A percentile compares a stretch with the other conserved stretches of the same genome.
phyloP scores from a whole-genome alignment of 2,888 invertebrate genomes.

The Orgyia antiqua region DNA sequence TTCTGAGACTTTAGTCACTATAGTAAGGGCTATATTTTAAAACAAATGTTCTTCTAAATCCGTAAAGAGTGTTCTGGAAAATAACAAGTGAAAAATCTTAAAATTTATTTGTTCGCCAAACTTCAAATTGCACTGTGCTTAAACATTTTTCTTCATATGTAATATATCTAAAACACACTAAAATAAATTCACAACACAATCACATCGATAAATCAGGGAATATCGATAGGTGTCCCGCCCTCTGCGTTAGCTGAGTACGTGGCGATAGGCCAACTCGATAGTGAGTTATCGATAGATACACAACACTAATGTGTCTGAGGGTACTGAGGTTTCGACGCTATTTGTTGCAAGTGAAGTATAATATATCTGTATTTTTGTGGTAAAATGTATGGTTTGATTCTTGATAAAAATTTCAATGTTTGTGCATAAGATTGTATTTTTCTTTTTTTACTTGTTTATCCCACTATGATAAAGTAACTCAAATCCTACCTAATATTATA shows the following conservation, averaged over 20 bases:
- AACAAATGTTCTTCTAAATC: too few relatives aligned
- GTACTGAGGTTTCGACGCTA: slow-evolving; percentile 21
- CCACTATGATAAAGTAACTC: too few relatives aligned
- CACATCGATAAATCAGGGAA: slow-evolving; percentile 25
- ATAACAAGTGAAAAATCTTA: background rate
- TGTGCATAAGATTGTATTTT: too few relatives aligned
- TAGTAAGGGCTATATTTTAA: too few relatives aligned
- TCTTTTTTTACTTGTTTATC: too few relatives aligned
- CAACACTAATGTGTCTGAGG: slow-evolving; percentile 36
- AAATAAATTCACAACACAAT: slow-evolving; percentile 13
- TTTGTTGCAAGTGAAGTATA: slow-evolving; percentile 23
- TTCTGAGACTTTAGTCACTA: too few relatives aligned
- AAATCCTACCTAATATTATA: too few relatives aligned
- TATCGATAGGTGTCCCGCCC: slow-evolving; percentile 23
- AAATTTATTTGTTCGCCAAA: background rate
- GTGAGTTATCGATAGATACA: slow-evolving; percentile 35
- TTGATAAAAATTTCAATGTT: too few relatives aligned
- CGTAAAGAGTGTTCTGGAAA: too few relatives aligned
- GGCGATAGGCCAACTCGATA: slow-evolving; percentile 42
- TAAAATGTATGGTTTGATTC: slow-evolving; percentile 9
- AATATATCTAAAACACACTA: slow-evolving; percentile 6
- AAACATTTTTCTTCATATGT: slow-evolving; percentile 1
- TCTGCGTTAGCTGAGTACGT: slow-evolving; percentile 28
- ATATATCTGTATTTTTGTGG: slow-evolving; percentile 17
- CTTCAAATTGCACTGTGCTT: background rate